Evolutionary conservation across 2,113 vertebrate genomes (phyloP).

Genomic region (Pithys albifrons): DNA sequence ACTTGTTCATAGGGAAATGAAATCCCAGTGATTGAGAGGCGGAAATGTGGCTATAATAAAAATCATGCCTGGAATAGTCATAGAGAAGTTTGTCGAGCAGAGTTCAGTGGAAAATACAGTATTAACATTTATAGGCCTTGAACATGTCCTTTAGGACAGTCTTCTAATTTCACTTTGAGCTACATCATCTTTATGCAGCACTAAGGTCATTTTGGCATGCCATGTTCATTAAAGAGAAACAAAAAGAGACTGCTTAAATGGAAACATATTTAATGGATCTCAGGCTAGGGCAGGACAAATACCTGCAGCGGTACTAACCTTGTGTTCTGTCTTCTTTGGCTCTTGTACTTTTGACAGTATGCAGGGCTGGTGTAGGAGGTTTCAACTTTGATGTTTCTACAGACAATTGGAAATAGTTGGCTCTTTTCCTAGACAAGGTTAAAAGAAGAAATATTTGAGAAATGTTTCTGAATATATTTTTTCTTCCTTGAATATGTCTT

Average conservation of each 20-base stretch:
- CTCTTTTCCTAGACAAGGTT: background rate
- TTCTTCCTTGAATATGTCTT: background rate
- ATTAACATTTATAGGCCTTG: background rate
- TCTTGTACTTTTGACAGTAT: background rate
- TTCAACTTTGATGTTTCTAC: background rate
- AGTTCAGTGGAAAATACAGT: background rate
- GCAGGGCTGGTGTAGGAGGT: background rate
- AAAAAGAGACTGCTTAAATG: background rate
- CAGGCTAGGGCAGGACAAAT: background rate
- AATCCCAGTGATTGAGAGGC: background rate
- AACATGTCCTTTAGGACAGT: background rate
- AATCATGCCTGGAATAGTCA: constrained; percentile 42
- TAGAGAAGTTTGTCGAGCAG: background rate
- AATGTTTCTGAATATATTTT: background rate
- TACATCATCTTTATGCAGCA: background rate
- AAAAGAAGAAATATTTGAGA: background rate
- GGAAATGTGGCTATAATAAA: background rate
- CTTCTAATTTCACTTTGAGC: background rate
- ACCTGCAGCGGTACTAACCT: background rate
- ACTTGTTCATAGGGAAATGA: constrained; percentile 19
- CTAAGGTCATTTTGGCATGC: background rate
- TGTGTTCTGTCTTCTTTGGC: background rate
- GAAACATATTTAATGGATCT: background rate
- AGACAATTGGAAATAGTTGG: background rate
- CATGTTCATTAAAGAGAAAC: background rate